phyloP scores from a whole-genome alignment of 2,888 invertebrate species.

The Drosophila pseudotakahashii region DNA sequence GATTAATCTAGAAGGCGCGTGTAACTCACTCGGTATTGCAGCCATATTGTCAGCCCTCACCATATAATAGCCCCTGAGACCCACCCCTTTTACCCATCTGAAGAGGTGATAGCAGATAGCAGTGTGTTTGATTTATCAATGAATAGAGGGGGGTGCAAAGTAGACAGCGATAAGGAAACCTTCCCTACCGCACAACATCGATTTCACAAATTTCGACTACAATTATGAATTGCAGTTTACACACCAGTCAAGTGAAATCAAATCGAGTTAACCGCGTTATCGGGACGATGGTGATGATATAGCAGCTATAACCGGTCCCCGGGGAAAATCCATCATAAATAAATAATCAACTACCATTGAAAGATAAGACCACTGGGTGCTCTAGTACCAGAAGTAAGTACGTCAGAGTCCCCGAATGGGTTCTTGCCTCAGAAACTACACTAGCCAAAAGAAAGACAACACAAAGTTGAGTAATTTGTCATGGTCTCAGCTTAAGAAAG shows the following conservation, averaged over 20 bases:
- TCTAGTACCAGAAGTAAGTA: slow-evolving; percentile 4
- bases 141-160: slow-evolving; percentile 55
- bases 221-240: slow-evolving; percentile 33
- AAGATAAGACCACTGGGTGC: slow-evolving; percentile 19
- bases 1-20: slow-evolving; percentile 40
- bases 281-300: slow-evolving; percentile 48
- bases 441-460: neutral
- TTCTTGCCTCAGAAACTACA: slow-evolving; percentile 19
- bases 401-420: slow-evolving; percentile 31
- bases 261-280: slow-evolving; percentile 35
- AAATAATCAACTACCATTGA: slow-evolving; percentile 32
- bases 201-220: slow-evolving; percentile 29
- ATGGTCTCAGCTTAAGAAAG: neutral
- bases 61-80: neutral
- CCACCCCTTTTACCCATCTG: slow-evolving; percentile 2
- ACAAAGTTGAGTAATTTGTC: neutral
- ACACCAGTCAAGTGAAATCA: slow-evolving; percentile 32
- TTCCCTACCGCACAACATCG: slow-evolving; percentile 10
- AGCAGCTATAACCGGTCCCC: slow-evolving; percentile 45
- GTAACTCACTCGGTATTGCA: slow-evolving; percentile 34
- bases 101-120: slow-evolving; percentile 22
- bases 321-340: slow-evolving; percentile 58
- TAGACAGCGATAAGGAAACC: slow-evolving; percentile 52
- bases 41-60: slow-evolving; percentile 24
- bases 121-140: slow-evolving; percentile 63